Base-by-base conservation (phyloP, 2,797 vertebrate species). In the Molothrus ater region DNA sequence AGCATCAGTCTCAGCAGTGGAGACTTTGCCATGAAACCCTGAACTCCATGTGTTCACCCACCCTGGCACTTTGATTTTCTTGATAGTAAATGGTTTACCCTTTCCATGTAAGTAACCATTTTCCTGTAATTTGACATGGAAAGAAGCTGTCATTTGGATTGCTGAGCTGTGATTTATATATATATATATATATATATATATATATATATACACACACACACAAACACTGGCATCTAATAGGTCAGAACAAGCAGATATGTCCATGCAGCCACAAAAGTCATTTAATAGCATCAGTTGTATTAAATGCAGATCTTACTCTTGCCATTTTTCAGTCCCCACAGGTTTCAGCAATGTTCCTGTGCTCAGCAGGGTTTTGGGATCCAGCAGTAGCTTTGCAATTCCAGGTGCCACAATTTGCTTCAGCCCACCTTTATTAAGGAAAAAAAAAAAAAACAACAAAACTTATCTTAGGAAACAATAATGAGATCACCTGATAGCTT, bases 381-480 rank as follows among this genome's bases (percentile, higher is more conserved):
- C 59, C 91, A 38, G 54, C 36, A 12, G 4, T 70, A 78, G 12
- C 43, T 91, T 61, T 57, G 51, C 10, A n/a, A 31, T 86, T 93
- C 87, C 85, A 73, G 50, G 51, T 66, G 60, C 66, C 85, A 79
- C 28, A 19, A 7, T 79, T 95, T 88, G 21, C 69, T 84, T 86
- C 70, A 57, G 31, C 6, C 14, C 25, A 26, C 48, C 48, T 50
- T 50, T 50, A 26, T 26, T 50, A 50, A 50, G 25, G 26, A 50
- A 48, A 26, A 3, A 14, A 15, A 69, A 20, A 48, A 50, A 26
- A 50, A 48, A 47, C 25, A 48, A 26, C 4, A 14, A 15, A 69
- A 20, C 8, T 79, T 79, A 10, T 83, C 26, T 69, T 38, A 54
- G 34, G 24, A 38, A 82, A 54, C 32, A 88, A 51, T 76, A 70